Base-by-base conservation (phyloP, 2,113 vertebrate species). In the Agelaius phoeniceus region DNA sequence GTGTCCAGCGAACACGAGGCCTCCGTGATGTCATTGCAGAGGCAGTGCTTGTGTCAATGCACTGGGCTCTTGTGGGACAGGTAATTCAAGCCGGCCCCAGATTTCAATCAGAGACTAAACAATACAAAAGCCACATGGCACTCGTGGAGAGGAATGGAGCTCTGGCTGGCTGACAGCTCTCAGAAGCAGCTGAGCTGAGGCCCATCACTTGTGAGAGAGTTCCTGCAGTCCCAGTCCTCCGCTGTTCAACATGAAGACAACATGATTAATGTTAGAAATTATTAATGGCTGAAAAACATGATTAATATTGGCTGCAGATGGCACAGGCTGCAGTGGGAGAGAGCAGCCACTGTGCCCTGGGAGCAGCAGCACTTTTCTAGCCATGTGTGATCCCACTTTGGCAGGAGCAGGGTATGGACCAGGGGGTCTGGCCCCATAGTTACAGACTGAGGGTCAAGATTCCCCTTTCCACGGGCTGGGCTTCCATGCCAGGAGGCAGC, bases 51-150 rank as follows among this genome's bases (percentile, higher is more conserved):
- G 52, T 89, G 89, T 59, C 57, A 46, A 4, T 6, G 9, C 74
- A 35, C 28, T 2, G 26, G 8, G 4, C 81, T 78, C 27, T 16
- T 84, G 49, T 23, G 84, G 74, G 87, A 87, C 90, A 91, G 96
- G 96, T 96, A 95, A 95, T 93, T 95, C 84, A 90, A 85, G 77
- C 79, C 10, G 3, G 49, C 44, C 78, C 82, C 54, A 51, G 90
- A 87, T 68, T 68, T 44, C 1, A 0, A 68, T 76, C 22, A 76
- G 92, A 97, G 95, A 95, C 95, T 95, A 95, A 97, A 94, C 96
- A 95, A 68, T 91, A 30, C 61, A 43, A 85, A 91, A 97, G 92
- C 95, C 94, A 93, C 93, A 87, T 90, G 96, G 93, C 78, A 82
- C 16, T 82, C 1, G 1, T 72, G 41, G 73, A 44, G 41, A 23